These are phyloP conservation scores for Agonopterix arenella DNA, from an alignment of 2,888 invertebrate genomes.

Conservation along the genomic window DNA sequence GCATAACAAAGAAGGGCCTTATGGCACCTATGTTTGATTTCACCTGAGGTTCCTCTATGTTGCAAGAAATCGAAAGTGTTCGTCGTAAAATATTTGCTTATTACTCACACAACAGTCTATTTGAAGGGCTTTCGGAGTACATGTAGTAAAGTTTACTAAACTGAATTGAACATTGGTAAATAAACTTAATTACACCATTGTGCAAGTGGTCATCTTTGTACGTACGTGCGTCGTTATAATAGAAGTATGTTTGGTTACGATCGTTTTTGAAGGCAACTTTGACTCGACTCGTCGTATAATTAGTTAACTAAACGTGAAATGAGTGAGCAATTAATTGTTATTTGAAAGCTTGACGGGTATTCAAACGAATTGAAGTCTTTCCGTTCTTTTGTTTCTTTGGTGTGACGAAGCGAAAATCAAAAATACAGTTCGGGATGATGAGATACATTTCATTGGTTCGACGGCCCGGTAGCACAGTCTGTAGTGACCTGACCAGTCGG, in stretches of 20 bases:
- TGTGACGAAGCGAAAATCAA: no score
- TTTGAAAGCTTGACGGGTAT: conserved; percentile 4
- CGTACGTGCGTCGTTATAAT: background rate
- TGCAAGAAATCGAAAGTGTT: conserved; percentile 13
- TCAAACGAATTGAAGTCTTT: conserved; percentile 2
- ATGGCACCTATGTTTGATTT: conserved; percentile 2
- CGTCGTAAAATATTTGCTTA: conserved; percentile 12
- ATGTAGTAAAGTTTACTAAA: conserved; percentile 3
- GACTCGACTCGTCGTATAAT: background rate
- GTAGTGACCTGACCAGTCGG: no score
- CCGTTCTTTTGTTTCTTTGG: background rate
- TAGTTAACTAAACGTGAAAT: conserved; percentile 4
- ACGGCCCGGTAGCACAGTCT: no score
- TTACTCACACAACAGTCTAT: conserved; percentile 7
- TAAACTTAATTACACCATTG: background rate
- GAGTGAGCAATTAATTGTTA: conserved; percentile 7
- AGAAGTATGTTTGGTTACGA: background rate
- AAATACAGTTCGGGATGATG: no score
- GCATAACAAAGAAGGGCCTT: conserved; percentile 7
- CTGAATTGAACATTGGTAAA: conserved; percentile 6
- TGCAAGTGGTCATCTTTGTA: no score
- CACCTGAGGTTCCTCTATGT: background rate
- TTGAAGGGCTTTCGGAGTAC: conserved; percentile 8
- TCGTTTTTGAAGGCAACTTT: no score
- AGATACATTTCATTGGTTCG: no score